Evolutionary conservation across 1,140 invertebrate species (phyloP).

Genomic region (Drosophila prosaltans): DNA sequence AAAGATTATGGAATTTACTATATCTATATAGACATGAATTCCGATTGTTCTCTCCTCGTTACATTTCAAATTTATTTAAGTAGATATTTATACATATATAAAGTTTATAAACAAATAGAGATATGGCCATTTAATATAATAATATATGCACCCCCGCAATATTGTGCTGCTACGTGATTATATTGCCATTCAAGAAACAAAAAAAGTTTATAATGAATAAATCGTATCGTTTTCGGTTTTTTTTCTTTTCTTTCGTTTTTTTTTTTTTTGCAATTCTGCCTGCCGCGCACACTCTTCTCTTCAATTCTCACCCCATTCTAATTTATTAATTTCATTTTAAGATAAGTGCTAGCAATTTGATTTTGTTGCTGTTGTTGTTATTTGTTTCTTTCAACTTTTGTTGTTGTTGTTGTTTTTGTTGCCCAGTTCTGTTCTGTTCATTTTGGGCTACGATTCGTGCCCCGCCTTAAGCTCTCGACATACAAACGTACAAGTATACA

Average conservation of each 20-base stretch:
- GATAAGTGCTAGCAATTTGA: conserved; percentile 46
- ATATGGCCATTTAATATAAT: conserved; percentile 28
- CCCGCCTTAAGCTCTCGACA: conserved; percentile 54
- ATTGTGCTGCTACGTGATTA: conserved; percentile 67
- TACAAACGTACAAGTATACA: conserved; percentile 23
- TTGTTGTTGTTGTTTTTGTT: conserved; percentile 19
- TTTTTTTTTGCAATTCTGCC: conserved; percentile 32
- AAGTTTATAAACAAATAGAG: too few relatives aligned
- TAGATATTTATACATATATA: conserved; percentile 14
- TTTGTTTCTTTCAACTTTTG: conserved; percentile 34
- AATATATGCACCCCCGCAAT: conserved; percentile 27
- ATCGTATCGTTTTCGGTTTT: conserved; percentile 14
- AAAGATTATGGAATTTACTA: too few relatives aligned
- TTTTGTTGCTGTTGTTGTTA: conserved; percentile 27
- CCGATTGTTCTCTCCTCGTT: too few relatives aligned
- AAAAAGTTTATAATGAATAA: conserved; percentile 34
- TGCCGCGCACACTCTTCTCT: conserved; percentile 27
- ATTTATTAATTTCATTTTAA: conserved; percentile 72
- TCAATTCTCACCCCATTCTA: conserved; percentile 53
- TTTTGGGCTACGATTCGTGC: conserved; percentile 41
- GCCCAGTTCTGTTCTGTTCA: conserved; percentile 15
- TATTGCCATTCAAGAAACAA: conserved; percentile 62
- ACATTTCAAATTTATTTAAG: too few relatives aligned
- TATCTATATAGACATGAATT: too few relatives aligned
- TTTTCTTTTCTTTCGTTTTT: too few relatives aligned